Evolutionary conservation across 2,797 vertebrate genomes (phyloP).

Genomic region (Lepilemur ruficaudatus): DNA sequence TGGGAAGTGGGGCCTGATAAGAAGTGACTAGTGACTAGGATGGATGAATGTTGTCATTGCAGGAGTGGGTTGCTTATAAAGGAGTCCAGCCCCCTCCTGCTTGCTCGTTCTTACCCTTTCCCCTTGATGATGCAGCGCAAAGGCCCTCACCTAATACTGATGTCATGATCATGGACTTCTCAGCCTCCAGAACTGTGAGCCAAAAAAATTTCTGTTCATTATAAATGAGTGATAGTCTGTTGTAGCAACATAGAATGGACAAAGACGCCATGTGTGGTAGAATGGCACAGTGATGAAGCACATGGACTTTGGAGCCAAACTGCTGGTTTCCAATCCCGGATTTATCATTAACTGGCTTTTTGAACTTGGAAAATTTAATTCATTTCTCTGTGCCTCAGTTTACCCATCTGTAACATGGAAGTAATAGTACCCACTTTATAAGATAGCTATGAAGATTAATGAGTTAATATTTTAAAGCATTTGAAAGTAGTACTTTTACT

Average conservation of each 20-base stretch:
- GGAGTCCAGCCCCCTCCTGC: neutral
- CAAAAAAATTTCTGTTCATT: neutral
- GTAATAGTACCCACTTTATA: neutral
- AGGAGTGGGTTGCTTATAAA: neutral
- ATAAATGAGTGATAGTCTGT: neutral
- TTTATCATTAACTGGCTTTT: neutral
- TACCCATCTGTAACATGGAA: neutral
- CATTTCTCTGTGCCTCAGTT: neutral
- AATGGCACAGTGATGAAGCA: neutral
- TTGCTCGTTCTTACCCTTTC: neutral
- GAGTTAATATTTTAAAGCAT: neutral
- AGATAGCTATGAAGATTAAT: neutral
- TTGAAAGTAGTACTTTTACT: neutral
- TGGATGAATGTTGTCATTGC: neutral
- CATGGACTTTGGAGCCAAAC: neutral
- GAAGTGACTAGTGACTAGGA: no score
- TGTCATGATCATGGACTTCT: neutral
- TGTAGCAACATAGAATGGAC: no score
- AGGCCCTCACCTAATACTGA: neutral
- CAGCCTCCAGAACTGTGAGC: neutral
- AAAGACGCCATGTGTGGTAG: neutral
- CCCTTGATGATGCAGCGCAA: neutral
- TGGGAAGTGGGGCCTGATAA: neutral
- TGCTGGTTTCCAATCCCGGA: neutral
- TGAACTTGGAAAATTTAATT: neutral